Conservation (phyloP, 35 echinoderm and acorn worm species). For the Holothuria glaberrima region DNA sequence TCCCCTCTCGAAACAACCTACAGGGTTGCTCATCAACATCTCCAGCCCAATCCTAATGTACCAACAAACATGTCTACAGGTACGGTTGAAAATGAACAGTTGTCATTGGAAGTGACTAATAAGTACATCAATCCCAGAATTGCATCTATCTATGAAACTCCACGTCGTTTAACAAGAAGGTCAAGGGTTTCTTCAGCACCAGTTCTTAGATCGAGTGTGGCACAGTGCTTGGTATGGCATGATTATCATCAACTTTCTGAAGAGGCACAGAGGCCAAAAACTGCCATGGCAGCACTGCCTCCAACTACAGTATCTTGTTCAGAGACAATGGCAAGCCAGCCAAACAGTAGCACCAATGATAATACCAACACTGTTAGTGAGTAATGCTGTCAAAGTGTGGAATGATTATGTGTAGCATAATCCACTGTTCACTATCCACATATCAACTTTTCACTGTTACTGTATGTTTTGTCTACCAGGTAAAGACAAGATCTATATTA, state of each 20-base stretch:
- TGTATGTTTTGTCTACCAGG: no score
- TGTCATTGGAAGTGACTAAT: constrained; percentile 71
- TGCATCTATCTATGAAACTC: constrained; percentile 81
- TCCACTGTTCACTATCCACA: no score
- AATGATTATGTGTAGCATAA: not conserved
- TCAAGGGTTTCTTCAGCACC: constrained; percentile 76
- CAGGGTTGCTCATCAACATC: constrained; percentile 75
- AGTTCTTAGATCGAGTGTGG: constrained; percentile 69
- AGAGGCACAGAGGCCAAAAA: constrained; percentile 64
- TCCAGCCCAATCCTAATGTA: constrained; percentile 82
- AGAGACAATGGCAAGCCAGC: not conserved
- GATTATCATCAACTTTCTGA: constrained; percentile 36
- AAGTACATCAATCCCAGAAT: constrained; percentile 76
- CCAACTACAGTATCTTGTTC: not conserved
- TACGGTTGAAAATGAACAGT: not conserved
- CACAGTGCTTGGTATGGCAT: constrained; percentile 86
- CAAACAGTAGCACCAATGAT: not conserved
- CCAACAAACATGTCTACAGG: constrained; percentile 97
- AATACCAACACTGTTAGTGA: not conserved
- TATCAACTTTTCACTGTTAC: no score
- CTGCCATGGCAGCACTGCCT: constrained; percentile 74
- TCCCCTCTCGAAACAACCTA: constrained; percentile 84
- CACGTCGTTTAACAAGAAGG: constrained; percentile 58
- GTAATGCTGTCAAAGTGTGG: not conserved
- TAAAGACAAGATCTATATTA: no score